These are phyloP conservation scores for Acestrorhynchus altus DNA, from an alignment of 2,797 vertebrate species.

Conservation along the genomic window DNA sequence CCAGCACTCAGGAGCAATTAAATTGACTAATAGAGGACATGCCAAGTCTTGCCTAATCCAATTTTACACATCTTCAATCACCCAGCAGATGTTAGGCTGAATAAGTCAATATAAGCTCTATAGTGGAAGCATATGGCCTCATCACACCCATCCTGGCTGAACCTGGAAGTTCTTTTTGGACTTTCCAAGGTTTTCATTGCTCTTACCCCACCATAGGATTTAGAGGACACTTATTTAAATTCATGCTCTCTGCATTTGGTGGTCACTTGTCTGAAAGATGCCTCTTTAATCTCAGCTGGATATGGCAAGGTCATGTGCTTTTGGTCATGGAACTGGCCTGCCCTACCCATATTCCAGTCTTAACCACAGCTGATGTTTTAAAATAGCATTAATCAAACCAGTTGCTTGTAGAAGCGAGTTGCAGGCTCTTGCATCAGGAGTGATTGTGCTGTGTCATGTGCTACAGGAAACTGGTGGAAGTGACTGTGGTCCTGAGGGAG, in stretches of 20 bases:
- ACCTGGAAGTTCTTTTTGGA: slow-evolving; percentile 34
- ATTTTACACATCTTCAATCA: slow-evolving; percentile 56
- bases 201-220: not conserved
- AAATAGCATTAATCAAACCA: slow-evolving; percentile 40
- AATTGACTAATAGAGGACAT: slow-evolving; percentile 24
- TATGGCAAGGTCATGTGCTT: slow-evolving; percentile 25
- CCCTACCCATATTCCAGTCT: slow-evolving; percentile 1
- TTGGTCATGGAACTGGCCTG: not conserved
- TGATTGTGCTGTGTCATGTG: slow-evolving; percentile 49
- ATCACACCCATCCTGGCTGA: slow-evolving; percentile 32
- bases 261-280: slow-evolving; percentile 37
- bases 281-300: slow-evolving; percentile 10
- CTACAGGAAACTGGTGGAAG: slow-evolving; percentile 50
- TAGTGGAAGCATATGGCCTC: slow-evolving; percentile 64
- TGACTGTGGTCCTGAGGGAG: slow-evolving; percentile 44
- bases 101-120: slow-evolving; percentile 63
- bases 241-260: not conserved
- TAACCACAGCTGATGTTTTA: slow-evolving; percentile 6
- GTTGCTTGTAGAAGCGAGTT: slow-evolving; percentile 48
- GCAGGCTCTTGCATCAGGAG: slow-evolving; percentile 64
- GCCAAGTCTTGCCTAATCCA: slow-evolving; percentile 10
- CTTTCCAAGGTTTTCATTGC: not conserved
- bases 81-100: slow-evolving; percentile 46
- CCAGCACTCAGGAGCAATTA: not conserved
- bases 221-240: not conserved